A percentile compares a stretch with the other conserved stretches of the same genome.
Conservation (phyloP, 2,113 vertebrate species). For the Choloepus hoffmanni region DNA sequence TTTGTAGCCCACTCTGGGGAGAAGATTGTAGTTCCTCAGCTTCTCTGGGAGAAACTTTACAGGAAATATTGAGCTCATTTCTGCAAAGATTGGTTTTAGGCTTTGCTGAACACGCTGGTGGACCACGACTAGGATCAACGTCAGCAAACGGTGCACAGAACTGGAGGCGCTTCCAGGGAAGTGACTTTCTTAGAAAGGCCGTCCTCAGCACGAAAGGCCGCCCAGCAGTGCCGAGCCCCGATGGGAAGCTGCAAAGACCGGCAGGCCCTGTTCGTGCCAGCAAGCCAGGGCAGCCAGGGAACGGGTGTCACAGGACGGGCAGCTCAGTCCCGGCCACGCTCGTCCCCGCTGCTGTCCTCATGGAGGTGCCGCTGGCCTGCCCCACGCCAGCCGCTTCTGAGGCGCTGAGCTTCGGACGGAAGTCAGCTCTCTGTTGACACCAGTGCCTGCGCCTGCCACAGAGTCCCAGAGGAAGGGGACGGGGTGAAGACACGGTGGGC, state of each 20-base stretch:
- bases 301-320: no score
- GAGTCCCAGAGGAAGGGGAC: neutral
- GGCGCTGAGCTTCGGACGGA: neutral
- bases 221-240: neutral
- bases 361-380: no score
- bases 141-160: neutral
- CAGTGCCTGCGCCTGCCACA: neutral
- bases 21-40: neutral
- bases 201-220: neutral
- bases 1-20: neutral
- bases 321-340: neutral
- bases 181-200: neutral
- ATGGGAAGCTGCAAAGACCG: no score
- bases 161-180: neutral
- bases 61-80: neutral
- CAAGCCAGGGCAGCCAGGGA: no score
- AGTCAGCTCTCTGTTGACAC: neutral
- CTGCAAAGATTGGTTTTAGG: neutral
- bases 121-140: neutral
- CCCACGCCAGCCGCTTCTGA: neutral
- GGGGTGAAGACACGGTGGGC: accelerated
- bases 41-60: neutral
- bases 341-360: neutral
- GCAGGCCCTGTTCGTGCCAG: no score
- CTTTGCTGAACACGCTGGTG: no score